A percentile compares a stretch with the other conserved stretches of the same genome.
These are phyloP conservation scores for Epinotia nisella DNA, from an alignment of 2,888 invertebrate species.

Conservation along the genomic window DNA sequence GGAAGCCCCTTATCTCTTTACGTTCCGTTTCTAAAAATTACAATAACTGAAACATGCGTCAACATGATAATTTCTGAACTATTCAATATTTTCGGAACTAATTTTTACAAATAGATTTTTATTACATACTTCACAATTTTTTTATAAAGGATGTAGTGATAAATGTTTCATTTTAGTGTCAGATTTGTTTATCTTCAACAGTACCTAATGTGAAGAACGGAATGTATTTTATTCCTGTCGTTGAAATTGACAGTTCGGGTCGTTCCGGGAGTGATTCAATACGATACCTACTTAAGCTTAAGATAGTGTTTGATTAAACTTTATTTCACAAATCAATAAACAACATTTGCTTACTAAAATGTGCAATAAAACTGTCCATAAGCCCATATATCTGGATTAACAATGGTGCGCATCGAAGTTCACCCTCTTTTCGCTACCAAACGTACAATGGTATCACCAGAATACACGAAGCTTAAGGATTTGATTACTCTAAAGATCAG, in stretches of 20 bases:
- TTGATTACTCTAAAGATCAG: constrained; percentile 61
- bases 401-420: constrained; percentile 30
- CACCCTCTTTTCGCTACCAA: background rate
- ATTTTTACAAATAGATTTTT: background rate
- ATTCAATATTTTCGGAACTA: background rate
- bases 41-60: background rate
- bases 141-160: no score
- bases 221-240: background rate
- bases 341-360: constrained; percentile 8
- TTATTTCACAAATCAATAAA: background rate
- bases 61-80: background rate
- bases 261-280: no score
- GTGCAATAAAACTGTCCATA: background rate
- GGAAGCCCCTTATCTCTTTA: background rate
- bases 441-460: constrained; percentile 41
- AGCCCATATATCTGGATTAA: background rate
- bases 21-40: constrained; percentile 1
- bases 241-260: constrained; percentile 4
- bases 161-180: background rate
- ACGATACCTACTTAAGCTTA: no score
- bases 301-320: background rate
- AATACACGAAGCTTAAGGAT: constrained; percentile 48
- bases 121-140: background rate
- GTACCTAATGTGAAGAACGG: constrained; percentile 4
- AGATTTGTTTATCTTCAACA: background rate